Conservation (phyloP, 1,140 invertebrate species). For the Brachionus rotundiformis region DNA sequence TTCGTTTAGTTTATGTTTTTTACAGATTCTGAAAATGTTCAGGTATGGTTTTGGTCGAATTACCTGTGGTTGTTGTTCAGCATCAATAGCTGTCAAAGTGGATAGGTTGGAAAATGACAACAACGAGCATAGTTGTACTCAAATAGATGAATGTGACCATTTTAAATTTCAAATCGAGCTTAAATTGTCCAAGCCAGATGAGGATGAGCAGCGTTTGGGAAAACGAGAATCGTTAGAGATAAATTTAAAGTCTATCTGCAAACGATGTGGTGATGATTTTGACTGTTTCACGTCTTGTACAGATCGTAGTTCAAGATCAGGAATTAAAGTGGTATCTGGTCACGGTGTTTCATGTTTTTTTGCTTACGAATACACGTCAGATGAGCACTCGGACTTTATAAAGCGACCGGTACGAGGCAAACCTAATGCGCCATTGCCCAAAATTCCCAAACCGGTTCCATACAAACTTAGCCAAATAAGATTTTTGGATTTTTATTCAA, state of each 20-base stretch:
- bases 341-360: slow-evolving; percentile 18
- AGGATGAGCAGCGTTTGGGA: not conserved
- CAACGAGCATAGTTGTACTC: not conserved
- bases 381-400: slow-evolving; percentile 3
- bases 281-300: slow-evolving; percentile 2
- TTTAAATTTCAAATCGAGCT: slow-evolving; percentile 28
- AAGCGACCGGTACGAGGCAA: not conserved
- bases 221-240: not conserved
- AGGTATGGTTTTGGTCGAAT: slow-evolving; percentile 33
- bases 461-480: not conserved
- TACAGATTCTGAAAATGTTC: slow-evolving; percentile 8
- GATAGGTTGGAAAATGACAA: not conserved
- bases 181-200: not conserved
- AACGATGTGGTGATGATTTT: not conserved
- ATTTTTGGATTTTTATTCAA: slow-evolving; percentile 25
- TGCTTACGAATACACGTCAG: slow-evolving; percentile 31
- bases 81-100: not conserved
- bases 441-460: not conserved
- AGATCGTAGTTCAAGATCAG: not conserved
- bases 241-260: not conserved
- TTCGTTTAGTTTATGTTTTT: slow-evolving; percentile 1
- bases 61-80: slow-evolving; percentile 5
- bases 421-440: not conserved
- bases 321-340: slow-evolving; percentile 10
- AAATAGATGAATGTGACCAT: slow-evolving; percentile 38